A percentile compares a stretch with the other conserved stretches of the same genome.
Evolutionary conservation across 2,797 vertebrate genomes (phyloP).

Genomic region (Cryptoprocta ferox): DNA sequence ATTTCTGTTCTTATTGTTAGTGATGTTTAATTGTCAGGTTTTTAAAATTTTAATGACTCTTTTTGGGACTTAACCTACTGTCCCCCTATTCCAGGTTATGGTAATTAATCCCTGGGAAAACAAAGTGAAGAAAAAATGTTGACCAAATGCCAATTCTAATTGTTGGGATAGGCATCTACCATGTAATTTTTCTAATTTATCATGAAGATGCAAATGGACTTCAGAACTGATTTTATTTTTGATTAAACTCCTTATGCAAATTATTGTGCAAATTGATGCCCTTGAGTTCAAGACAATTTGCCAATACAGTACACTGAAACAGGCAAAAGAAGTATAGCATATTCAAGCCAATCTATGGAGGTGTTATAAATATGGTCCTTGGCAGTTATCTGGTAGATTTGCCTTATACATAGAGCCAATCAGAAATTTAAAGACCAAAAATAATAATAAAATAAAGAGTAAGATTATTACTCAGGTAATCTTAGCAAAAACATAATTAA

Average conservation of each 20-base stretch:
- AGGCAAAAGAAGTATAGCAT: background rate
- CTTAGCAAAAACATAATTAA: constrained; percentile 2
- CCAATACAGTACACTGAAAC: background rate
- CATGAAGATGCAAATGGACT: constrained; percentile 70
- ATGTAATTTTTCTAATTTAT: constrained; percentile 69
- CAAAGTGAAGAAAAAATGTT: constrained; percentile 36
- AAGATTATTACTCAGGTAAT: background rate
- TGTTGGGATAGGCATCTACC: background rate
- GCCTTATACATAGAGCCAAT: background rate
- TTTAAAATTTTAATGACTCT: background rate
- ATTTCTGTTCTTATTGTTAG: background rate
- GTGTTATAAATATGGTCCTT: background rate
- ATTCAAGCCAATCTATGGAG: background rate
- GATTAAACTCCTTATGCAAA: constrained; percentile 59
- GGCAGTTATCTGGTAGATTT: background rate
- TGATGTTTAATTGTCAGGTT: background rate
- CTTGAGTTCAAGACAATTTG: constrained; percentile 57
- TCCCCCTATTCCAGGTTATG: background rate
- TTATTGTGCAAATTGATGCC: constrained; percentile 53
- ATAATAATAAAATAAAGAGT: background rate
- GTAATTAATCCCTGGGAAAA: constrained; percentile 51
- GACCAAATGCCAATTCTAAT: constrained; percentile 55
- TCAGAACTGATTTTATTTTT: constrained; percentile 70
- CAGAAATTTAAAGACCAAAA: background rate
- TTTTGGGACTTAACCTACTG: background rate